Evolutionary conservation across 2,797 vertebrate genomes (phyloP).

Genomic region (Thamnophis elegans): DNA sequence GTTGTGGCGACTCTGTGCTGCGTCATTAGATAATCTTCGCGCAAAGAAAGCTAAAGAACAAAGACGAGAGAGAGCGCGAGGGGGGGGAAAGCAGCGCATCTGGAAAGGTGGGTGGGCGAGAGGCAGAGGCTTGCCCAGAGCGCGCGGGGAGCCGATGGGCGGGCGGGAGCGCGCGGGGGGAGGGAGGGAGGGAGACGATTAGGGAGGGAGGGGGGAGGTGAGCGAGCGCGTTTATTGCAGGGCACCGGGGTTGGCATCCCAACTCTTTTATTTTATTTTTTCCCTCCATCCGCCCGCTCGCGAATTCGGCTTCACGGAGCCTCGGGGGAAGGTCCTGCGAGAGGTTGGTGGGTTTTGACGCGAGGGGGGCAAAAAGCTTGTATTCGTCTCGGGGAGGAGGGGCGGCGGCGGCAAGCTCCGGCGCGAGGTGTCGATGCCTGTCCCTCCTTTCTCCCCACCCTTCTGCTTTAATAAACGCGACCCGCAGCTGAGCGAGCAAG

Average conservation of each 20-base stretch:
- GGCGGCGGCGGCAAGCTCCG: neutral
- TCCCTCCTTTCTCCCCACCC: no score
- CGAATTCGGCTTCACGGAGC: neutral
- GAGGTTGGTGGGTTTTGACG: constrained; percentile 6
- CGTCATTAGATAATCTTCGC: constrained; percentile 88
- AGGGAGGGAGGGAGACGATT: neutral
- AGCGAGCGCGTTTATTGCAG: constrained; percentile 5
- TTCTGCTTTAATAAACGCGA: neutral
- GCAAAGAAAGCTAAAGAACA: constrained; percentile 75
- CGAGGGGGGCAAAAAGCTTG: neutral
- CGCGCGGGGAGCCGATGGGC: neutral
- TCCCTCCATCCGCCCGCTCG: neutral
- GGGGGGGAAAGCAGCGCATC: constrained; percentile 23
- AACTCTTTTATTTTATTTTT: neutral
- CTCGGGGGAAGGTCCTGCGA: neutral
- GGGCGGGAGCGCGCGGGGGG: neutral
- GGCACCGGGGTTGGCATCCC: constrained; percentile 5
- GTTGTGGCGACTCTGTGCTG: constrained; percentile 87
- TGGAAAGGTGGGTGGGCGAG: constrained; percentile 61
- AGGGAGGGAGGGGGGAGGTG: neutral
- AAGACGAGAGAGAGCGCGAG: constrained; percentile 38
- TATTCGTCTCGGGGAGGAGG: neutral
- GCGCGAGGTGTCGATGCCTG: neutral
- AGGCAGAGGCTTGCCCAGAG: neutral
- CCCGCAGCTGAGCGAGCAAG: neutral